These are phyloP conservation scores for Zoroaster sp. DNA, from an alignment of 53 echinoderm and acorn worm genomes.

Conservation along the genomic window DNA sequence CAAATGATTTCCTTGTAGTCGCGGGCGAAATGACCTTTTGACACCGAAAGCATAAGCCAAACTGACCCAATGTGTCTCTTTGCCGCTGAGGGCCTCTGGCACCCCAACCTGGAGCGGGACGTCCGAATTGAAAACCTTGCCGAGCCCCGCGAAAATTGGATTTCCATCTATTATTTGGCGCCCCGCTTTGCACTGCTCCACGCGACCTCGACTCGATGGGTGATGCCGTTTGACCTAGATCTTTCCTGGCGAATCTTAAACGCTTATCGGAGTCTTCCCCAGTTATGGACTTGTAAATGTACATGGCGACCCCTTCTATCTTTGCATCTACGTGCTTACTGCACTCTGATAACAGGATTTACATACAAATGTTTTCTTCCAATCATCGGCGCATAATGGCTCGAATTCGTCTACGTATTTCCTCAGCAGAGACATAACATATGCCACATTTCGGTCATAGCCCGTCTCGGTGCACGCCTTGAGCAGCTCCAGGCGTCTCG, in stretches of 20 bases:
- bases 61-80: no score
- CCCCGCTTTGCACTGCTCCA: no score
- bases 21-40: neutral
- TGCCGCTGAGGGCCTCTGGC: neutral
- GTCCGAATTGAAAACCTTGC: neutral
- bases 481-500: neutral
- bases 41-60: neutral
- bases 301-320: neutral
- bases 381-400: neutral
- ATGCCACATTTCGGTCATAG: slow-evolving; percentile 1
- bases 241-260: neutral
- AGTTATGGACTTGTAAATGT: neutral
- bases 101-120: no score
- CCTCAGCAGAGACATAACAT: slow-evolving; percentile 10
- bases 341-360: neutral
- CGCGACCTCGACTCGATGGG: no score
- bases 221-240: neutral
- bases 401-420: neutral
- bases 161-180: no score
- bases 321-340: neutral
- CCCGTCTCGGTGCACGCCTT: neutral
- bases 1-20: neutral
- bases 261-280: slow-evolving; percentile 16
- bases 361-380: neutral
- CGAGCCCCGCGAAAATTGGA: neutral